Base-by-base conservation (phyloP, 2,113 vertebrate species). In the Geococcyx californianus region DNA sequence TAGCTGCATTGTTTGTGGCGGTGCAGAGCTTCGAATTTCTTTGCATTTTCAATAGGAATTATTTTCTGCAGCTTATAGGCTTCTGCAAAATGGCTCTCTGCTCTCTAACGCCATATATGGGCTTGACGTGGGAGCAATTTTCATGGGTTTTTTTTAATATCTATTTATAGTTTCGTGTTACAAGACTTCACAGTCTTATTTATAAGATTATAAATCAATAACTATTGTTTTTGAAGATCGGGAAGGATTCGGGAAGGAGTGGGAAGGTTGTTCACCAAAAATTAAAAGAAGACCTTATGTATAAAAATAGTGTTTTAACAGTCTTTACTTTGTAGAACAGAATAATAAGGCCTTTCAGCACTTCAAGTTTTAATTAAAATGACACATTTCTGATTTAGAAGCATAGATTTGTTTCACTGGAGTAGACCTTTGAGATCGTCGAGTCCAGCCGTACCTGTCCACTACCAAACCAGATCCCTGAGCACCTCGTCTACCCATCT, bases 41-140 rank as follows among this genome's bases (percentile, higher is more conserved):
- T 78, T 72, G 23, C 47, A 70, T 94, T 96, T 97, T 80, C 90
- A 94, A 97, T 38, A 40, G 69, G 84, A 95, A 90, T 91, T 85
- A 72, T 90, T 84, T 95, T 60, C 68, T 91, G 45, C 62, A 62
- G 11, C 52, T 94, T 58, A 62, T 75, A 58, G 36, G 52, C 38
- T 91, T 69, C 78, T 90, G 79, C 82, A 85, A 73, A 62, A 82
- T 75, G 82, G 54, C 33, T 91, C 92, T 94, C 38, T 72, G 76
- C 72, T 91, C 75, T 64, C 88, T 87, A 64, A 36, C 5, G 13
- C 96, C 94, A 87, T 96, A 96, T 96, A 94, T 55, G 87, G 89
- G 51, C 66, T 82, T 62, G 76, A 59, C 38, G 87, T 72, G 86
- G 89, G 95, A 92, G 11, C 51, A 89, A 87, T 94, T 90, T 93